A percentile compares a stretch with the other conserved stretches of the same genome.
phyloP scores from a whole-genome alignment of 2,113 vertebrate species.

The Orycteropus afer region DNA sequence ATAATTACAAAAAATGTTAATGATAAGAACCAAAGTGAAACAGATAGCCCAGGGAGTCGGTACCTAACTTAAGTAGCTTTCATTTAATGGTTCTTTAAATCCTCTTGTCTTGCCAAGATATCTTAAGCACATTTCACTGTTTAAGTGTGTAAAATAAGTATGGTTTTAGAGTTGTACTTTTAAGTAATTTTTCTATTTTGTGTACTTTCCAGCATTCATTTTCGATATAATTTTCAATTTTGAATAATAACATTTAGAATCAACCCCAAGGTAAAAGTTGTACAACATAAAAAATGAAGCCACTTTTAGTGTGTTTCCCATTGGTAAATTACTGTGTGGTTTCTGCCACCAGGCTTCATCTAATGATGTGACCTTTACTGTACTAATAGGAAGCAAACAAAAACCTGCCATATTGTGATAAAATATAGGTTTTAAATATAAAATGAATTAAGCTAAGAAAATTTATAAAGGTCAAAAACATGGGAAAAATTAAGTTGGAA shows the following conservation, averaged over 20 bases:
- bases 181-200: constrained; percentile 41
- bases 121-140: constrained; percentile 25
- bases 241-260: constrained; percentile 77
- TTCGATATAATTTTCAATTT: constrained; percentile 77
- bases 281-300: constrained; percentile 84
- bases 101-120: background rate
- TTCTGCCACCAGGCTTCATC: constrained; percentile 68
- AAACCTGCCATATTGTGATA: constrained; percentile 81
- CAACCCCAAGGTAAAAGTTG: constrained; percentile 83
- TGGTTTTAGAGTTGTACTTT: background rate
- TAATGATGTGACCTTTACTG: constrained; percentile 80
- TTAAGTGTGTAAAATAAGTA: constrained; percentile 31
- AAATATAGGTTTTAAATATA: constrained; percentile 81
- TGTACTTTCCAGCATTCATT: constrained; percentile 71
- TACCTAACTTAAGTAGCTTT: background rate
- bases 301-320: constrained; percentile 73
- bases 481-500: constrained; percentile 59
- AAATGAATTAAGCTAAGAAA: constrained; percentile 77
- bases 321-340: constrained; percentile 65
- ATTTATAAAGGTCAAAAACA: constrained; percentile 78
- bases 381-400: constrained; percentile 74
- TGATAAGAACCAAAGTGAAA: background rate
- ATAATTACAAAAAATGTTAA: background rate
- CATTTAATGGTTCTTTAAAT: background rate
- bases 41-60: background rate